Conservation (phyloP, 2,797 vertebrate species). For the Arvicola amphibius region DNA sequence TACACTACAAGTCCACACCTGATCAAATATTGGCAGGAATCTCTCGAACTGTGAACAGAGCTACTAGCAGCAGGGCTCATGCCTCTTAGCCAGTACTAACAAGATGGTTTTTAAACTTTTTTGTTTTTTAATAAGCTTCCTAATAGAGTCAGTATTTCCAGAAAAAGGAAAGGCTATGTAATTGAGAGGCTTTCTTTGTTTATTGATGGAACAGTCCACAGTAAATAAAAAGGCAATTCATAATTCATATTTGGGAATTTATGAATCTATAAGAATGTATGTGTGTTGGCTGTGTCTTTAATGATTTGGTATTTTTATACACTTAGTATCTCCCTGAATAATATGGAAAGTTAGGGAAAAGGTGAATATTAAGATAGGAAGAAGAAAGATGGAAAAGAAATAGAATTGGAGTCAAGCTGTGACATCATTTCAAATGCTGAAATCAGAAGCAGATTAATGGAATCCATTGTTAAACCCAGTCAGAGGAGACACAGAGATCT, state of each 20-base stretch:
- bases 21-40: constrained; percentile 90
- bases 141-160: constrained; percentile 81
- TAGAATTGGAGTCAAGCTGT: background rate
- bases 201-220: background rate
- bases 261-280: background rate
- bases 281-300: background rate
- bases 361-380: background rate
- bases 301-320: background rate
- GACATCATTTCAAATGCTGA: constrained; percentile 1
- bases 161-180: constrained; percentile 77
- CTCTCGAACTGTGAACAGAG: constrained; percentile 86
- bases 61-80: constrained; percentile 83
- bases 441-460: background rate
- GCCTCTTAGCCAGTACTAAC: constrained; percentile 84
- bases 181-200: constrained; percentile 71
- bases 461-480: background rate
- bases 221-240: background rate
- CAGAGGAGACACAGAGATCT: background rate
- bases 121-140: constrained; percentile 82
- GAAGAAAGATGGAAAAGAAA: background rate
- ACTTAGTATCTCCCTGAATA: background rate
- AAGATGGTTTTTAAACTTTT: constrained; percentile 56
- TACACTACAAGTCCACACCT: constrained; percentile 88
- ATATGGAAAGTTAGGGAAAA: background rate
- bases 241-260: background rate